Base-by-base conservation (phyloP, 2,888 invertebrate genomes). In the Ophion costatus region DNA sequence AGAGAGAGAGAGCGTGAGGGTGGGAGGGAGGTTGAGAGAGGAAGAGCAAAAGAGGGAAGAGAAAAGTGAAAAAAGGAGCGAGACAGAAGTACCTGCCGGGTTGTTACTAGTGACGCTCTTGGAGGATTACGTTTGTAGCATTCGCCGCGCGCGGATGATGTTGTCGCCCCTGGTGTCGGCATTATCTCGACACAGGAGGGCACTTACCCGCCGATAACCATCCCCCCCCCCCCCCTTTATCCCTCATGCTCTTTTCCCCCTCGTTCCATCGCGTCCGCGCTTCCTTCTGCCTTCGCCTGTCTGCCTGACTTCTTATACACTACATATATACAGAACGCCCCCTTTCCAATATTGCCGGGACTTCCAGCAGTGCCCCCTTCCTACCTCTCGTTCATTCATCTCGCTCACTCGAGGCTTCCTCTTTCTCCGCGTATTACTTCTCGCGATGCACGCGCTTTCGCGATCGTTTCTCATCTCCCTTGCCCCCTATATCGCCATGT, bases 171-270 rank as follows among this genome's bases (percentile, higher is more conserved):
- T 91, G 92, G 92, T 92, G 93, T 93, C 92, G 91, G 90, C 90
- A 89, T 92, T 93, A 93, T 93, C 93, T 92, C 90, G 90, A 92
- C 93, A 93, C 90, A 91, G 89, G 91, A 93, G 93, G 93, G 93
- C 93, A 93, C 93, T 93, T 92, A 93, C 92, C 92, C 89, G 78
- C 89, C 90, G 93, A 93, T 93, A 93, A 93, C 90, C 89, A 88
- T 88, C 80, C 86, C 87, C 81, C 84, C 79, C 33, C 80, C 86
- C 87, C 81, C 84, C 79, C 33, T 79, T 84, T 84, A 83, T 82
- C 85, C 86, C 77, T 71, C 81, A 76, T 79, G 75, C 79, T 70
- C 67, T 79, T 83, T 80, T 73, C 57, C 74, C 79, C 76, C 84
- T 69, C 80, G 66, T 77, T 80, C 82, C 69, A 79, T 83, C 78